Evolutionary conservation across 2,888 invertebrate genomes (phyloP).

Genomic region (Leistus spinibarbis): DNA sequence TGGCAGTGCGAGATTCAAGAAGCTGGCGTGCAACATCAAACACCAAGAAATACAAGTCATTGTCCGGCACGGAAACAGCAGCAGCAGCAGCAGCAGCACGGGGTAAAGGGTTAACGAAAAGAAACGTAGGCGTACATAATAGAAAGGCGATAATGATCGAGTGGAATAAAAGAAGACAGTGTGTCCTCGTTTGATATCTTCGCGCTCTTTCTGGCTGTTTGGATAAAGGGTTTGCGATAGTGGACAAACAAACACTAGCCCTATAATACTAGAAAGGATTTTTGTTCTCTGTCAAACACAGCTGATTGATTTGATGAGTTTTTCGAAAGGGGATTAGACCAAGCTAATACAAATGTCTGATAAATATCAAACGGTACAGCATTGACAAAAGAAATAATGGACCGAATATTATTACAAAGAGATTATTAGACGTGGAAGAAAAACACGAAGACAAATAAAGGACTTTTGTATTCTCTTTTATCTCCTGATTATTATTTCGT

Average conservation of each 20-base stretch:
- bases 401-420: constrained; percentile 32
- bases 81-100: constrained; percentile 25
- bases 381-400: constrained; percentile 25
- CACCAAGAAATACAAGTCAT: constrained; percentile 6
- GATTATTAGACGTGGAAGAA: constrained; percentile 2
- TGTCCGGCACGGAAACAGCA: constrained; percentile 29
- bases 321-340: constrained; percentile 15
- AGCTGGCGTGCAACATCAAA: neutral
- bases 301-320: constrained; percentile 35
- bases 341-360: constrained; percentile 11
- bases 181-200: constrained; percentile 43
- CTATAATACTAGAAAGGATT: constrained; percentile 13
- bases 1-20: neutral
- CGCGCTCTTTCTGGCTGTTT: neutral
- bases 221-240: neutral
- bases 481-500: neutral
- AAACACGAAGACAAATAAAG: neutral
- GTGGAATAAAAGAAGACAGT: constrained; percentile 46
- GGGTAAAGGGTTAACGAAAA: constrained; percentile 44
- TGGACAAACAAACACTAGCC: neutral
- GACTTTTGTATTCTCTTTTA: neutral
- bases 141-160: constrained; percentile 47
- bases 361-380: constrained; percentile 15
- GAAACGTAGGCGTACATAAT: constrained; percentile 23
- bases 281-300: constrained; percentile 13